Percentiles rank a stretch among this genome's conserved stretches.
Evolutionary conservation across 2,113 vertebrate genomes (phyloP).

Genomic region (Carassius carassius): DNA sequence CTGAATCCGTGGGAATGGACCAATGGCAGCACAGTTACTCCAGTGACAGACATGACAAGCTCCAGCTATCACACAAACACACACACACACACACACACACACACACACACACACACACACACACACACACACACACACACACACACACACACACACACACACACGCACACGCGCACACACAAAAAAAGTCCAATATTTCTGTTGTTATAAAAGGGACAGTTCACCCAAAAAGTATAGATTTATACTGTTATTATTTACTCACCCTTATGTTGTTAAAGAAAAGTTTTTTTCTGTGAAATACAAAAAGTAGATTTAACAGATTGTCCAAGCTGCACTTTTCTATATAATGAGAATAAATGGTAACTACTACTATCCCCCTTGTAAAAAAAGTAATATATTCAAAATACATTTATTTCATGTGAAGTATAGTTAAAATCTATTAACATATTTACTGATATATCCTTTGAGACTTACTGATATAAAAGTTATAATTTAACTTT

Average conservation of each 20-base stretch:
- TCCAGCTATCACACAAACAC: conserved; percentile 9
- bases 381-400: no score
- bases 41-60: conserved; percentile 40
- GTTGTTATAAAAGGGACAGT: neutral
- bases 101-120: no score
- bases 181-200: neutral
- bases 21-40: conserved; percentile 63
- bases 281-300: neutral
- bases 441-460: no score
- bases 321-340: neutral
- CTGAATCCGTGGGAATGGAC: conserved; percentile 57
- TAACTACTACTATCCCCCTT: neutral
- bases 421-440: no score
- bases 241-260: neutral
- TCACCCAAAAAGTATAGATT: neutral
- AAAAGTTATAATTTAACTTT: no score
- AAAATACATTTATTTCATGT: no score
- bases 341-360: neutral
- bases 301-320: neutral
- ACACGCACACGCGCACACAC: no score
- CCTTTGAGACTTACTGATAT: no score
- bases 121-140: no score
- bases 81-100: no score
- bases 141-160: no score
- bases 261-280: neutral